Conservation (phyloP, 2,888 invertebrate genomes). For the Iselma pallidipennis region DNA sequence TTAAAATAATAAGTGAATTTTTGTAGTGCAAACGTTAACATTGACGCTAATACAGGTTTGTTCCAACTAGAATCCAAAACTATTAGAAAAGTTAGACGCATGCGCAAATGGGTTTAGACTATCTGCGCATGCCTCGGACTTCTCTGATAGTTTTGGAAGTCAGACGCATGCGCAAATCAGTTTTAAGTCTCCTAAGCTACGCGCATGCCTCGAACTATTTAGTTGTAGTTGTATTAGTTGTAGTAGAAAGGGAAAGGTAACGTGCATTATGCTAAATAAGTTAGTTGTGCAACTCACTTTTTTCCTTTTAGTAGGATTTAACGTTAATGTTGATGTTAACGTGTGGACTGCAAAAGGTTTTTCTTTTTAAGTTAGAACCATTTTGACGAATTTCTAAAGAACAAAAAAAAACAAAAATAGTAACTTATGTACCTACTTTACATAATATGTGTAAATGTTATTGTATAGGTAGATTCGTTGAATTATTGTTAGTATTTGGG, state of each 20-base stretch:
- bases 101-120: too few relatives aligned
- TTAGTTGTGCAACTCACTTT: too few relatives aligned
- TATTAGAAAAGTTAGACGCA: too few relatives aligned
- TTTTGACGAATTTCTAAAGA: slow-evolving; percentile 26
- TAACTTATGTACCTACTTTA: slow-evolving; percentile 6
- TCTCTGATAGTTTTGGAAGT: too few relatives aligned
- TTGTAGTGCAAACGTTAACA: too few relatives aligned
- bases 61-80: too few relatives aligned
- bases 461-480: slow-evolving; percentile 22
- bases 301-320: too few relatives aligned
- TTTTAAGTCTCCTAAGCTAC: slow-evolving; percentile 28
- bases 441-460: slow-evolving; percentile 30
- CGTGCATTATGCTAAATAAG: slow-evolving; percentile 21
- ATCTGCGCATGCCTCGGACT: too few relatives aligned
- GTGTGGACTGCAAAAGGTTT: slow-evolving; percentile 5
- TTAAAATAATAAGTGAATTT: too few relatives aligned
- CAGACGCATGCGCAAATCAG: too few relatives aligned
- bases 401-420: neutral
- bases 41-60: too few relatives aligned
- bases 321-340: too few relatives aligned
- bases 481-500: slow-evolving; percentile 37
- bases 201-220: slow-evolving; percentile 30
- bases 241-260: slow-evolving; percentile 16
- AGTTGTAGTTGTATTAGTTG: slow-evolving; percentile 12
- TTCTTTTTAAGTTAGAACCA: slow-evolving; percentile 18